Conservation (phyloP, 2,888 invertebrate genomes). For the Meta bourneti region DNA sequence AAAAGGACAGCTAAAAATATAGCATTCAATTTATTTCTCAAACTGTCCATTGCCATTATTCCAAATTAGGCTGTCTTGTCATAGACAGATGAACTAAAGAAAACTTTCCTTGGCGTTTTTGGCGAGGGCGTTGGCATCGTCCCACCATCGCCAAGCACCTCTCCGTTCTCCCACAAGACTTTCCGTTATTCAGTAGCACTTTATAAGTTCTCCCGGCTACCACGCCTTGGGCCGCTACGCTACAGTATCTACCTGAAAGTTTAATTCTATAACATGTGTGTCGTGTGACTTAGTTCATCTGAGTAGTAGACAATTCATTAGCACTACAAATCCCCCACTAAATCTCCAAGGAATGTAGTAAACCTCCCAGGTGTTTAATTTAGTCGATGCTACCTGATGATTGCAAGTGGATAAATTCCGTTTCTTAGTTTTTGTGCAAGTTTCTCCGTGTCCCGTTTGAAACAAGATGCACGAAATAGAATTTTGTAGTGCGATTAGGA, state of each 20-base stretch:
- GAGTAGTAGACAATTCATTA: neutral
- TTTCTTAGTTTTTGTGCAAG: neutral
- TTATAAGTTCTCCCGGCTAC: conserved; percentile 54
- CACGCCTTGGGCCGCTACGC: conserved; percentile 58
- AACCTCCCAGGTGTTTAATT: neutral
- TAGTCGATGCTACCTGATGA: conserved; percentile 53
- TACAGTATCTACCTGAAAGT: conserved; percentile 56
- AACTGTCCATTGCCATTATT: neutral
- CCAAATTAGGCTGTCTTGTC: neutral
- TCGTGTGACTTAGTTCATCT: conserved; percentile 34
- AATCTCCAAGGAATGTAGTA: neutral
- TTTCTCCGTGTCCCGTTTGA: neutral
- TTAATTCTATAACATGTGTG: conserved; percentile 32
- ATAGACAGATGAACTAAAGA: neutral
- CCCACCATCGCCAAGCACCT: conserved; percentile 21
- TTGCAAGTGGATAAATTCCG: neutral
- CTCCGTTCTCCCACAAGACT: neutral
- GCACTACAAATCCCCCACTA: neutral
- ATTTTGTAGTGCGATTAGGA: neutral
- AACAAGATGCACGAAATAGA: neutral
- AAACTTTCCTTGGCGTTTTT: conserved; percentile 32
- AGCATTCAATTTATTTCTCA: too few relatives aligned
- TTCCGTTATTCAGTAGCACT: conserved; percentile 55
- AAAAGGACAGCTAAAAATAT: too few relatives aligned
- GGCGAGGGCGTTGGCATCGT: conserved; percentile 22